Conservation (phyloP, 2,113 vertebrate genomes). For the Cyanoramphus novaezelandiae region DNA sequence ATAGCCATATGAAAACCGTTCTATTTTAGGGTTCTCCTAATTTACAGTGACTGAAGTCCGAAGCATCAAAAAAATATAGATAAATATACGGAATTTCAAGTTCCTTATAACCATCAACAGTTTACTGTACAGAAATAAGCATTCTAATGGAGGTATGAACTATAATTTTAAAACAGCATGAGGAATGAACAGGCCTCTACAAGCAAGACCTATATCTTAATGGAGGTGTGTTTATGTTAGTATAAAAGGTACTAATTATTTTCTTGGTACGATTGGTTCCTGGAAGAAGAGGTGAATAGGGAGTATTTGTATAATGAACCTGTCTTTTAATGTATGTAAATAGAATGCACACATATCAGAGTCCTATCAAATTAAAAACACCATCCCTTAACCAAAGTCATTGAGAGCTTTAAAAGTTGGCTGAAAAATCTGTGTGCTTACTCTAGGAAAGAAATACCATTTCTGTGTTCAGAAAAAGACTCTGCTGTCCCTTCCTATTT, state of each 20-base stretch:
- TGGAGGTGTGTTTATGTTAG: neutral
- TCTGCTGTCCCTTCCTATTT: neutral
- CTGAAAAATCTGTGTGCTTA: neutral
- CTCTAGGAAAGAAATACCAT: neutral
- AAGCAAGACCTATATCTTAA: neutral
- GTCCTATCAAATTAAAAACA: neutral
- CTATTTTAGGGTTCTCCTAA: neutral
- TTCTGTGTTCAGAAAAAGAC: neutral
- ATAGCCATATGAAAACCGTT: neutral
- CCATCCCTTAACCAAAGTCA: neutral
- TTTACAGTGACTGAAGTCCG: neutral
- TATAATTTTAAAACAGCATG: neutral
- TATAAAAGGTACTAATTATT: neutral
- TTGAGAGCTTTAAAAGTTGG: neutral
- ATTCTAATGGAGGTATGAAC: neutral
- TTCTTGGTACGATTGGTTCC: neutral
- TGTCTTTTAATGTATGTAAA: neutral
- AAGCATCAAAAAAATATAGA: neutral
- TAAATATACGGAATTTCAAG: neutral
- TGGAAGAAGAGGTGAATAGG: neutral
- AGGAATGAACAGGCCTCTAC: neutral
- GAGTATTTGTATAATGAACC: neutral
- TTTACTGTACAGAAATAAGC: neutral
- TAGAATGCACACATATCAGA: neutral
- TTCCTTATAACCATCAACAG: neutral